Base-by-base conservation (phyloP, 2,113 vertebrate genomes). In the Spea bombifrons region DNA sequence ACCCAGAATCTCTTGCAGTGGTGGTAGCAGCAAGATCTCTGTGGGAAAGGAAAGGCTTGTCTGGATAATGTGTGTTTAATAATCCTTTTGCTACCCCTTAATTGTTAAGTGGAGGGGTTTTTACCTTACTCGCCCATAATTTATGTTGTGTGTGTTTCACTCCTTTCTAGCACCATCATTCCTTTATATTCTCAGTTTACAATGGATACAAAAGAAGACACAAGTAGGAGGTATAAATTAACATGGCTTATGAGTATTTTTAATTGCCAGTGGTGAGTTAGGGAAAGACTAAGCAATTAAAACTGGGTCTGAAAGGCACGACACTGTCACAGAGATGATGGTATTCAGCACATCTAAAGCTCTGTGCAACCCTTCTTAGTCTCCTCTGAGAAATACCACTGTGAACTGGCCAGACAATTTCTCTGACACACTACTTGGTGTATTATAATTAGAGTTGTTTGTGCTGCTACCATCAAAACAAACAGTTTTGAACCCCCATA, bases 391-490 rank as follows among this genome's bases (percentile, higher is more conserved):
- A 52, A 79, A 73, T 73, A 44, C 50, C n/a, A 66, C 4, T 44
- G 16, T 45, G 50, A 47, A 67, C 69, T 79, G 70, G 50, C 61
- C 77, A 79, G 77, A 73, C 77, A 73, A 61, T 17, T 79, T 79
- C n/a, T 45, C 65, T 79, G 71, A 73, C 71, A 67, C 63, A 66
- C 67, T 67, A 66, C 63, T 79, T 79, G 49, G 10, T 66, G 45
- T 73, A 66, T 66, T 73, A 55, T 79, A 79, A 79, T 79, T 79
- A 73, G 71, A 16, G 30, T 73, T 79, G 53, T 73, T 72, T 79
- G 61, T 67, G 44, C 64, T 61, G 45, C 16, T 77, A 70, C 10
- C 63, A 77, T 77, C 65, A 76, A 68, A 69, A 68, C 66, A 76
- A 68, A 9, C 53, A 12, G 44, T 30, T 16, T 67, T 16, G 45